A percentile compares a stretch with the other conserved stretches of the same genome.
Conservation (phyloP, 2,797 vertebrate genomes). For the Myoxocephalus aenaeus region DNA sequence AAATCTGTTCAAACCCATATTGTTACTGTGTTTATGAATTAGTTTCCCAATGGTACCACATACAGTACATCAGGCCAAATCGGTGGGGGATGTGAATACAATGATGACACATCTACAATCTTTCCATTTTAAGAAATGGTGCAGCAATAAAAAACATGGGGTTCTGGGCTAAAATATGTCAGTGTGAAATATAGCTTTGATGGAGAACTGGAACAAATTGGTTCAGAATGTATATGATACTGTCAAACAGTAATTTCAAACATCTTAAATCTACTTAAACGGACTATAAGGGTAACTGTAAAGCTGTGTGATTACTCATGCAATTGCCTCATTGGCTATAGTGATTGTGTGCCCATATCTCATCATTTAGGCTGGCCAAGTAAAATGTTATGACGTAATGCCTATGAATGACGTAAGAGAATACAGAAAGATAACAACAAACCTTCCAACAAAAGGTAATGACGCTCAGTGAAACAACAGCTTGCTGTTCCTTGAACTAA, state of each 20-base stretch:
- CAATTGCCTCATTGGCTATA: neutral
- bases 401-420: slow-evolving; percentile 2
- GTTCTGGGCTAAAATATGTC: neutral
- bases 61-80: neutral
- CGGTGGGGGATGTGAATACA: neutral
- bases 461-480: neutral
- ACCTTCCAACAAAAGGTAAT: neutral
- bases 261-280: neutral
- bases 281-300: neutral
- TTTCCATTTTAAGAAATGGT: neutral
- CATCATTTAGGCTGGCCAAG: neutral
- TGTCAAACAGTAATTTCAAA: neutral
- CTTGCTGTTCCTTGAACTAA: neutral
- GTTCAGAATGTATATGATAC: neutral
- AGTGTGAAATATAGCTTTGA: neutral
- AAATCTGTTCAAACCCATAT: slow-evolving; percentile 10
- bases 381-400: neutral
- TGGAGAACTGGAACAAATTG: neutral
- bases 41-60: neutral
- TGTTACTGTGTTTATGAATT: neutral
- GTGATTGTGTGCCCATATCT: slow-evolving; percentile 8
- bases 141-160: neutral
- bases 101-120: neutral
- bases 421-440: neutral
- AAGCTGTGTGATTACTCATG: neutral